Percentiles rank a stretch among this genome's conserved stretches.
These are phyloP conservation scores for Argynnis bischoffii DNA, from an alignment of 2,888 invertebrate species.

Conservation along the genomic window DNA sequence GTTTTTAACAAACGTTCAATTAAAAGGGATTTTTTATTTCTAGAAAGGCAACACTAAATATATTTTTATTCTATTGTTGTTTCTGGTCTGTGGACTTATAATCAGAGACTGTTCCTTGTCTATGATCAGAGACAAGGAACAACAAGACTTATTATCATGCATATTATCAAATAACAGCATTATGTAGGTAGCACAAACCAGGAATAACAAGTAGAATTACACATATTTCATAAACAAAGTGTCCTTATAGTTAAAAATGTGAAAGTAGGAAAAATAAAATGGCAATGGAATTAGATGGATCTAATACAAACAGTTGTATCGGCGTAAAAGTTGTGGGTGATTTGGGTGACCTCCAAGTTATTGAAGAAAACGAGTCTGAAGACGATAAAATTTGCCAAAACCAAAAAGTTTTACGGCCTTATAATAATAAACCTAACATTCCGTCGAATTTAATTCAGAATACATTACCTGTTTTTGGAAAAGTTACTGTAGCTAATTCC, in stretches of 20 bases:
- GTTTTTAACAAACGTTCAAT: too few species aligned
- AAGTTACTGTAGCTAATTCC: conserved; percentile 85
- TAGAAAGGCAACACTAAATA: too few species aligned
- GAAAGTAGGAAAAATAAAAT: conserved; percentile 32
- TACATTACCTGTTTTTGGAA: conserved; percentile 70
- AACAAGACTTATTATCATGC: too few species aligned
- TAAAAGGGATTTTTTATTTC: too few species aligned
- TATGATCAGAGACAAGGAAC: too few species aligned
- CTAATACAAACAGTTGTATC: conserved; percentile 38
- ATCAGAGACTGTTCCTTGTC: too few species aligned
- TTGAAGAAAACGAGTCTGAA: conserved; percentile 58
- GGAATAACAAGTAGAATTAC: too few species aligned
- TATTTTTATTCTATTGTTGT: too few species aligned
- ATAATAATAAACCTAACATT: conserved; percentile 48
- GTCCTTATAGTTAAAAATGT: conserved; percentile 18
- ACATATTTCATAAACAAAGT: neutral
- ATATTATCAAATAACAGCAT: too few species aligned
- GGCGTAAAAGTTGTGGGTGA: conserved; percentile 63
- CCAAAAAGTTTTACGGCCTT: conserved; percentile 43
- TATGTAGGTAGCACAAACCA: too few species aligned
- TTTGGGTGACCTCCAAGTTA: conserved; percentile 62
- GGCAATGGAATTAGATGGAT: conserved; percentile 33
- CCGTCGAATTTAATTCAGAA: conserved; percentile 53
- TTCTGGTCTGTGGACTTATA: too few species aligned
- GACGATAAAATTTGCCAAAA: conserved; percentile 45